A percentile compares a stretch with the other conserved stretches of the same genome.
These are phyloP conservation scores for Geophilus truncorum DNA, from an alignment of 2,888 invertebrate genomes.

Conservation along the genomic window DNA sequence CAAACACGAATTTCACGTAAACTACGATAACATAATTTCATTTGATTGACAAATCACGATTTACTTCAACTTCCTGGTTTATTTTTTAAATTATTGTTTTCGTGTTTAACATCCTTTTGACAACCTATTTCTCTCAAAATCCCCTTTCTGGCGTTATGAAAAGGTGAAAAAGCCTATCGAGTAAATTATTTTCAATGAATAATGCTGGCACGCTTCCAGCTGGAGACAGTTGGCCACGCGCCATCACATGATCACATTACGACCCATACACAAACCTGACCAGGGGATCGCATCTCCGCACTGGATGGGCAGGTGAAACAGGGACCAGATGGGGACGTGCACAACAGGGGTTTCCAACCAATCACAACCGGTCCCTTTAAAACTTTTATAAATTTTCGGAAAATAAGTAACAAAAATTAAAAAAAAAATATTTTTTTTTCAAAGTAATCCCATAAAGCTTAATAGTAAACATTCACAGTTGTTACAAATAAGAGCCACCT, in stretches of 20 bases:
- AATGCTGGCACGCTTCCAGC: not conserved
- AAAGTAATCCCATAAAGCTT: no score
- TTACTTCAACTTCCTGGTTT: not conserved
- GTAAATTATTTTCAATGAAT: not conserved
- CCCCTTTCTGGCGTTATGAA: not conserved
- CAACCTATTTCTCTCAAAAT: not conserved
- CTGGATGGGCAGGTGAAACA: constrained; percentile 7
- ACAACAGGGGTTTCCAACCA: not conserved
- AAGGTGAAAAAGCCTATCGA: not conserved
- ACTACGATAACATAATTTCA: not conserved
- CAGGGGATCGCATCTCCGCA: constrained; percentile 7
- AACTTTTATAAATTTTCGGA: no score
- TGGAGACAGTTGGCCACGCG: constrained; percentile 22
- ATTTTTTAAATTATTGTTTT: not conserved
- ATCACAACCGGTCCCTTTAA: not conserved
- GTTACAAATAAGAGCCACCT: not conserved
- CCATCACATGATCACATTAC: constrained; percentile 15
- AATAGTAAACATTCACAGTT: no score
- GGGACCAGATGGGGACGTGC: not conserved
- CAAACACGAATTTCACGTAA: not conserved
- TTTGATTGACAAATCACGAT: not conserved
- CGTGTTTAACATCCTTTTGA: not conserved
- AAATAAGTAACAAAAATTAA: no score
- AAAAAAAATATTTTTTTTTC: no score
- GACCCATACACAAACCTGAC: not conserved